Conservation (phyloP, 92 coral and sea anemone genomes). For the Umimayanthus kanabou region DNA sequence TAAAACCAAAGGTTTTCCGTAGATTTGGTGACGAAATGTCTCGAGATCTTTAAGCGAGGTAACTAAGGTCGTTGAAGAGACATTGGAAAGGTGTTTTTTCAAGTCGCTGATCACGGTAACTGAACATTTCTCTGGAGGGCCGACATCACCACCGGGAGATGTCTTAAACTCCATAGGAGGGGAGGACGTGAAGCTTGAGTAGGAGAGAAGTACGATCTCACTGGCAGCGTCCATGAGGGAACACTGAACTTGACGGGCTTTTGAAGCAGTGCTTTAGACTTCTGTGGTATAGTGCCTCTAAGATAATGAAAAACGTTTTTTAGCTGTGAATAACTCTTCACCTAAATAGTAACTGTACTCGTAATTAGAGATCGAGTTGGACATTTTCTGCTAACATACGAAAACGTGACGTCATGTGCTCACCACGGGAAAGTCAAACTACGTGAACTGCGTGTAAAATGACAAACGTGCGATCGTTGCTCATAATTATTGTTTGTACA, state of each 20-base stretch:
- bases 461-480: too few relatives aligned
- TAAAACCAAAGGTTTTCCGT: conserved; percentile 64
- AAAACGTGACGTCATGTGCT: too few relatives aligned
- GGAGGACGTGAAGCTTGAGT: conserved; percentile 57
- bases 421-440: too few relatives aligned
- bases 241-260: background rate
- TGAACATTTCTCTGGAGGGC: conserved; percentile 49
- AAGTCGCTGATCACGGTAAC: conserved; percentile 67
- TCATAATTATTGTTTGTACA: too few relatives aligned
- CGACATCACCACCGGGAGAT: conserved; percentile 28
- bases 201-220: conserved; percentile 61
- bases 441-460: too few relatives aligned
- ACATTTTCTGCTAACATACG: too few relatives aligned
- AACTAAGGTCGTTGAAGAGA: conserved; percentile 48
- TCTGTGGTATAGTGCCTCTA: background rate
- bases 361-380: too few relatives aligned
- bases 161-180: conserved; percentile 63
- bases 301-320: too few relatives aligned
- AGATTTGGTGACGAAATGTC: conserved; percentile 63
- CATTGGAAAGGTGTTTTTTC: conserved; percentile 66
- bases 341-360: too few relatives aligned
- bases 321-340: too few relatives aligned
- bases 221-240: background rate
- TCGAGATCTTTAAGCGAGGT: conserved; percentile 54
- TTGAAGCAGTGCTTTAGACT: background rate